phyloP scores from a whole-genome alignment of 1,140 invertebrate genomes.

The Aphelinus atriplicis region DNA sequence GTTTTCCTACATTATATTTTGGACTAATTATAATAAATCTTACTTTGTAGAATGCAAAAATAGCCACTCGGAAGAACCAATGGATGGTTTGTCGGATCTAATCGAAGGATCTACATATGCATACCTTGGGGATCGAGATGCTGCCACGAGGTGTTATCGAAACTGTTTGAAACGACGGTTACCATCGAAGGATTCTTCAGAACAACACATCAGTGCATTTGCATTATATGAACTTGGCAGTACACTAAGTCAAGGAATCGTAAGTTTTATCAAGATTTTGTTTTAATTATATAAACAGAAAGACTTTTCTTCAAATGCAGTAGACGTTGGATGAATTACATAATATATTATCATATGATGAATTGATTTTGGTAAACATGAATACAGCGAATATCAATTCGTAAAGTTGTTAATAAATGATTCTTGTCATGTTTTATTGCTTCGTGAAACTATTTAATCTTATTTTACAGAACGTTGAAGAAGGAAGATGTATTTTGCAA shows the following conservation, averaged over 20 bases:
- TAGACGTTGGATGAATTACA: neutral
- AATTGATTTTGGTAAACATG: neutral
- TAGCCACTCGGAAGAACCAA: slow-evolving; percentile 64
- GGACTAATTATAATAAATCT: neutral
- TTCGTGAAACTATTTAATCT: neutral
- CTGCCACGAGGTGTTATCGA: slow-evolving; percentile 66
- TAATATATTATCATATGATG: too few relatives aligned
- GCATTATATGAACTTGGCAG: slow-evolving; percentile 74
- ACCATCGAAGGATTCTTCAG: slow-evolving; percentile 60
- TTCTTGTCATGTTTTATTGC: neutral
- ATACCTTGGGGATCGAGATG: slow-evolving; percentile 62
- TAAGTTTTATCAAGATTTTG: slow-evolving; percentile 50
- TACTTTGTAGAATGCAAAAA: slow-evolving; percentile 58
- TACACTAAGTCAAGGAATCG: slow-evolving; percentile 65
- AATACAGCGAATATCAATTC: too few relatives aligned
- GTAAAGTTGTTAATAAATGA: neutral
- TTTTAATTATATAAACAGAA: too few relatives aligned
- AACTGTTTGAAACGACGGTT: slow-evolving; percentile 64
- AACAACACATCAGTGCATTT: slow-evolving; percentile 75
- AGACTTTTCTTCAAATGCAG: too few relatives aligned
- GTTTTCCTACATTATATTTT: neutral
- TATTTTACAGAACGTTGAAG: slow-evolving; percentile 52
- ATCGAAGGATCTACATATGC: slow-evolving; percentile 66
- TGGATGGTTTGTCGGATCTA: slow-evolving; percentile 68
- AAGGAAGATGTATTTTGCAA: slow-evolving; percentile 65